Evolutionary conservation across 2,888 invertebrate species (phyloP).

Genomic region (Drosophila birchii): DNA sequence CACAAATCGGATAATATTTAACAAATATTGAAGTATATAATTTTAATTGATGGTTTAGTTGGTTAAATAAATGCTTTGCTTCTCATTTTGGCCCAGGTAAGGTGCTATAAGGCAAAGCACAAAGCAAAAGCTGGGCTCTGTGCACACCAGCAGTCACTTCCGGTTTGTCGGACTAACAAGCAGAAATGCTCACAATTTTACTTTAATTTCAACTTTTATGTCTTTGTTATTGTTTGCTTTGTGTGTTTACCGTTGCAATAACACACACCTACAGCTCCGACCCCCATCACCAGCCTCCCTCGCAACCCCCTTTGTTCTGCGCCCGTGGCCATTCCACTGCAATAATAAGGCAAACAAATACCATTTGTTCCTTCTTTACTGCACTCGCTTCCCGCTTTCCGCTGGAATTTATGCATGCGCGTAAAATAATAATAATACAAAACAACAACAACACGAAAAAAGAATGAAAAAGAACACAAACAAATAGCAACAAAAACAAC

Average conservation of each 20-base stretch:
- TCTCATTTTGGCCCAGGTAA: not conserved
- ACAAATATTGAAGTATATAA: constrained; percentile 8
- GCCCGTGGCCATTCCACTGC: constrained; percentile 24
- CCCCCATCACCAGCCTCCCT: constrained; percentile 12
- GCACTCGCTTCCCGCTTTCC: constrained; percentile 22
- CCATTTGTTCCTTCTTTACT: constrained; percentile 35
- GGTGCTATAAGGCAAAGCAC: constrained; percentile 34
- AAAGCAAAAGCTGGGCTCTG: constrained; percentile 41
- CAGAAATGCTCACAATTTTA: constrained; percentile 43
- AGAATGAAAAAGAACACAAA: constrained; percentile 10
- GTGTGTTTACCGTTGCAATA: constrained; percentile 67
- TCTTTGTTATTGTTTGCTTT: constrained; percentile 36
- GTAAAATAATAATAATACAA: constrained; percentile 70
- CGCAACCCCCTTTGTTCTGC: not conserved
- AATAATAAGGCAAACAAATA: constrained; percentile 48
- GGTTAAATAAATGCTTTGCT: not conserved
- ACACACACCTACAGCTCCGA: constrained; percentile 44
- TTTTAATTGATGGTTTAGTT: not conserved
- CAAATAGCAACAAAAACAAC: constrained; percentile 14
- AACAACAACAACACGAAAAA: constrained; percentile 25
- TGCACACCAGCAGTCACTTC: constrained; percentile 51
- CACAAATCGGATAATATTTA: constrained; percentile 26
- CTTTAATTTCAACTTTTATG: constrained; percentile 65
- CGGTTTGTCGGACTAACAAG: constrained; percentile 63
- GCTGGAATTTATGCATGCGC: constrained; percentile 63